Conservation (phyloP, 2,797 vertebrate genomes). For the Argya squamiceps region DNA sequence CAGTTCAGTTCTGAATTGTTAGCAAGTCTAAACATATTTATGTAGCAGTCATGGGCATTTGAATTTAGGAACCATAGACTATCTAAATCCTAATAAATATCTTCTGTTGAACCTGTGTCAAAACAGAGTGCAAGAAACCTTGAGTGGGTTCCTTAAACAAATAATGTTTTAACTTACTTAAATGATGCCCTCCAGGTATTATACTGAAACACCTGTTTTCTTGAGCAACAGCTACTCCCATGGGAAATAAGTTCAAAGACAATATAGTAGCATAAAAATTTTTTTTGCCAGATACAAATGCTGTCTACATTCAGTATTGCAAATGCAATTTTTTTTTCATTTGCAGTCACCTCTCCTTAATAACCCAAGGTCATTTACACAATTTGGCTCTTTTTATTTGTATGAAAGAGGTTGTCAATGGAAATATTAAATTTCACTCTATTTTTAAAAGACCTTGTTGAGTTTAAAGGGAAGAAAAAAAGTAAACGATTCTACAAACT, state of each 20-base stretch:
- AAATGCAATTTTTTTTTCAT: slow-evolving; percentile 21
- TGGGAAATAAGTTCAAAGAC: slow-evolving; percentile 75
- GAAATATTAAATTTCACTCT: background rate
- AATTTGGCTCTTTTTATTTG: slow-evolving; percentile 6
- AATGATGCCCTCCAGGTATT: slow-evolving; percentile 60
- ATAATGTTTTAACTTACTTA: slow-evolving; percentile 63
- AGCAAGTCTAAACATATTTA: slow-evolving; percentile 67
- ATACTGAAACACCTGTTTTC: slow-evolving; percentile 72
- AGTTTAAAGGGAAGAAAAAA: background rate
- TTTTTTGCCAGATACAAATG: slow-evolving; percentile 65
- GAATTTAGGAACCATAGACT: slow-evolving; percentile 58
- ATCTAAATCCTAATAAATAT: slow-evolving; percentile 69
- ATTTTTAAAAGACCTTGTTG: background rate
- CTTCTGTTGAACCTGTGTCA: slow-evolving; percentile 62
- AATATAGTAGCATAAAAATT: slow-evolving; percentile 42
- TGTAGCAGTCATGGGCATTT: slow-evolving; percentile 43
- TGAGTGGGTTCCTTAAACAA: slow-evolving; percentile 69
- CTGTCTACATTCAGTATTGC: slow-evolving; percentile 48
- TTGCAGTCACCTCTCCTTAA: slow-evolving; percentile 18
- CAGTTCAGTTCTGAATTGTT: slow-evolving; percentile 23
- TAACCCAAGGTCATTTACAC: slow-evolving; percentile 24
- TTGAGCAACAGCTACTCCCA: slow-evolving; percentile 62
- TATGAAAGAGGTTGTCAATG: background rate
- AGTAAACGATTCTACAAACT: background rate
- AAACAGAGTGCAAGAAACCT: slow-evolving; percentile 64